Conservation (phyloP, 1,140 invertebrate genomes). For the Listronotus oregonensis region DNA sequence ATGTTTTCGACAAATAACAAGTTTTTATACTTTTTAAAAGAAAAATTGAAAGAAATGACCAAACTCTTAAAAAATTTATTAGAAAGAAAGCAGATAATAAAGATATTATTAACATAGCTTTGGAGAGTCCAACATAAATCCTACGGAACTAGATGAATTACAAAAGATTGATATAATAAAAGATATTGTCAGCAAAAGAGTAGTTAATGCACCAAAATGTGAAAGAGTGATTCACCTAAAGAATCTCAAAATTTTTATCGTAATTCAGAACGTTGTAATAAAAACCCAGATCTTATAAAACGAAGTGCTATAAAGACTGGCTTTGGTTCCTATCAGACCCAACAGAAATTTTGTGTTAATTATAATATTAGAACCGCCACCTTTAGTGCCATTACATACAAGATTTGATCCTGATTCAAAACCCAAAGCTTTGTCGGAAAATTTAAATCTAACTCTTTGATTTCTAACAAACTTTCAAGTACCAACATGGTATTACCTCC, state of each 20-base stretch:
- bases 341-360: background rate
- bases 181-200: too few relatives aligned
- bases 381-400: conserved; percentile 40
- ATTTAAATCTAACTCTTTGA: too few relatives aligned
- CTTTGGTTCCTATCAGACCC: too few relatives aligned
- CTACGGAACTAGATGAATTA: too few relatives aligned
- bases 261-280: background rate
- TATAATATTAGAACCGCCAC: conserved; percentile 42
- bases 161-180: too few relatives aligned
- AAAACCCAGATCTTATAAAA: background rate
- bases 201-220: too few relatives aligned
- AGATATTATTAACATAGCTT: background rate
- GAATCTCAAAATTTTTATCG: too few relatives aligned
- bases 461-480: too few relatives aligned
- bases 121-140: background rate
- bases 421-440: background rate
- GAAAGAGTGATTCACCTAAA: too few relatives aligned
- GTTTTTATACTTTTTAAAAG: conserved; percentile 45
- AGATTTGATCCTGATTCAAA: conserved; percentile 15
- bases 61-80: background rate
- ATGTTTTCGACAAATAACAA: conserved; percentile 44
- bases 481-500: conserved; percentile 28
- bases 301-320: too few relatives aligned
- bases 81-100: background rate
- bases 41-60: conserved; percentile 36